Percentiles rank a stretch among this genome's conserved stretches.
Conservation (phyloP, 2,797 vertebrate species). For the Rhyacichthys aspro region DNA sequence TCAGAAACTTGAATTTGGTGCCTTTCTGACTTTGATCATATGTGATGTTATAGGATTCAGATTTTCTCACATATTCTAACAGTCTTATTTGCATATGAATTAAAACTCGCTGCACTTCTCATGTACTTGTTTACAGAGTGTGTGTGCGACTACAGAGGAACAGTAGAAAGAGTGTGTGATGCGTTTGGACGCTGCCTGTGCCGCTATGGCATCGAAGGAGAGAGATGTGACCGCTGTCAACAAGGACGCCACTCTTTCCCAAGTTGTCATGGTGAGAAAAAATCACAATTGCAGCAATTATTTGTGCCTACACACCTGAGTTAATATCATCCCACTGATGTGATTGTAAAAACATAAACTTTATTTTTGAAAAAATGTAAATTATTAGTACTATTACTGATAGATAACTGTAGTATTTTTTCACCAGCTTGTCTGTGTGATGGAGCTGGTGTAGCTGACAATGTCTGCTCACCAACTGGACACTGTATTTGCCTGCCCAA, state of each 20-base stretch:
- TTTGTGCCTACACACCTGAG: too few species aligned
- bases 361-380: too few species aligned
- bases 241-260: conserved; percentile 84
- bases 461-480: conserved; percentile 59
- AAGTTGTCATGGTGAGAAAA: conserved; percentile 82
- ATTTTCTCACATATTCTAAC: too few species aligned
- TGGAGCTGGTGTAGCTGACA: conserved; percentile 70
- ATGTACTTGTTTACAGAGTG: conserved; percentile 77
- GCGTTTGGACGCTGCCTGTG: conserved; percentile 84
- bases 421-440: conserved; percentile 75
- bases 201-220: conserved; percentile 76
- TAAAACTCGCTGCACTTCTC: too few species aligned
- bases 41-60: too few species aligned
- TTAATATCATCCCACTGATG: too few species aligned
- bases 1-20: too few species aligned
- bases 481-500: conserved; percentile 75
- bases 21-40: too few species aligned
- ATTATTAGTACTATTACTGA: too few species aligned
- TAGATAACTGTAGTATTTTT: not conserved
- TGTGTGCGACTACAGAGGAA: conserved; percentile 80
- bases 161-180: conserved; percentile 76
- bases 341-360: too few species aligned
- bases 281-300: too few species aligned
- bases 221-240: conserved; percentile 82
- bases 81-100: too few species aligned